Evolutionary conservation across 2,797 vertebrate genomes (phyloP), one percentile per base, ranked within the genome.

Genomic region (Acanthurus lineatus): DNA sequence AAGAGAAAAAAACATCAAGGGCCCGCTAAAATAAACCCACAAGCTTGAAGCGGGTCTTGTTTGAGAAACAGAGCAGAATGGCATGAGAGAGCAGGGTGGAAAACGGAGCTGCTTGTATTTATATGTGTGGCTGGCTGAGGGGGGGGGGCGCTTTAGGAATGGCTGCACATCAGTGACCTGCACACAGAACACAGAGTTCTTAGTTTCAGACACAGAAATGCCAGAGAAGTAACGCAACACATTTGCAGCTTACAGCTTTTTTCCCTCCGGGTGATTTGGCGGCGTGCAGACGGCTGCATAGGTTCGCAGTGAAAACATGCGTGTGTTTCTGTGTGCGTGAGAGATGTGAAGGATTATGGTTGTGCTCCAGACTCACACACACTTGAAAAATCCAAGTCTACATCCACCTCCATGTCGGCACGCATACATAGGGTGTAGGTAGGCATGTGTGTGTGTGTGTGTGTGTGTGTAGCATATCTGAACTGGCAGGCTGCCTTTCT

Each of bases 401-500:
- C 61, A 69, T 76, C 56, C 75, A 82, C 62, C 74, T 77, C 22
- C 65, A 35, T 64, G 83, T 61, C 52, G 63, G 44, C 60, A 57
- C 8, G 14, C 54, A 76, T 51, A 19, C 62, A 56, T 75, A 47
- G 61, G 77, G 82, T 9, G 22, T 49, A 51, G 57, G 60, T 42
- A 74, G 57, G 80, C 22, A 8, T 40, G 38, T 73, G 76, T 86
- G 73, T 77, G 66, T 67, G 57, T 59, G 32, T 63, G 76, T 66
- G 61, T 35, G 63, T 74, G 64, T 53, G 54, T 77, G 66, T 6
- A 28, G 82, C 51, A 44, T 92, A 91, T 93, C 88, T 86, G 65
- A 83, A 51, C 90, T 95, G 95, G 95, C 93, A 47, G 52, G 40
- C n/a, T 85, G 93, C 94, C 94, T 93, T 10, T 1, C 88, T 93